Evolutionary conservation across 2,797 vertebrate genomes (phyloP).

Genomic region (Pterois miles): DNA sequence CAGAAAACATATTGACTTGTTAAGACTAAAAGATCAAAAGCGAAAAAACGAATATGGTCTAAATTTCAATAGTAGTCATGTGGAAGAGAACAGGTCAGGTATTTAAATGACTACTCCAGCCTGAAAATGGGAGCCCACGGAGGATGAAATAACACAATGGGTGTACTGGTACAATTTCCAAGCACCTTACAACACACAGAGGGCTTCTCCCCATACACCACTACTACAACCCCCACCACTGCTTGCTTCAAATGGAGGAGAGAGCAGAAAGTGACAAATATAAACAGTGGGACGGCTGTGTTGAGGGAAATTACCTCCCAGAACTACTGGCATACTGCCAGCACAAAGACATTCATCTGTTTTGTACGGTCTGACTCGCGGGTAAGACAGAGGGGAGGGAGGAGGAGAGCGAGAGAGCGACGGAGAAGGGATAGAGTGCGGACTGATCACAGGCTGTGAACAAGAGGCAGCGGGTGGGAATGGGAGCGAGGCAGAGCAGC

Average conservation of each 20-base stretch:
- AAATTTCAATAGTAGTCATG: not conserved
- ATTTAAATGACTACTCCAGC: not conserved
- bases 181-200: slow-evolving; percentile 15
- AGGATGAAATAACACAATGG: not conserved
- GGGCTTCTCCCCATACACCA: slow-evolving; percentile 11
- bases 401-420: slow-evolving; percentile 29
- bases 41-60: slow-evolving; percentile 11
- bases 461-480: slow-evolving; percentile 53
- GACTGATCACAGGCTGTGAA: slow-evolving; percentile 50
- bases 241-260: slow-evolving; percentile 35
- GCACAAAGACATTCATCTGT: slow-evolving; percentile 79
- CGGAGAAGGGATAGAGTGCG: slow-evolving; percentile 30
- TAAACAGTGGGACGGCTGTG: slow-evolving; percentile 79
- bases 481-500: slow-evolving; percentile 47
- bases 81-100: not conserved
- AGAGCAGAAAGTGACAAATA: slow-evolving; percentile 78
- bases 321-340: slow-evolving; percentile 82
- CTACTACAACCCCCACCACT: slow-evolving; percentile 14
- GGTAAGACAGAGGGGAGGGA: slow-evolving; percentile 51
- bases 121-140: not conserved
- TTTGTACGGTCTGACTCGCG: slow-evolving; percentile 76
- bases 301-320: slow-evolving; percentile 87
- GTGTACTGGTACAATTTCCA: not conserved
- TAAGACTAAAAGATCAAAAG: not conserved
- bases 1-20: slow-evolving; percentile 10